These are phyloP conservation scores for Magallana ariakensis DNA, from an alignment of 1,140 invertebrate species.

Conservation along the genomic window DNA sequence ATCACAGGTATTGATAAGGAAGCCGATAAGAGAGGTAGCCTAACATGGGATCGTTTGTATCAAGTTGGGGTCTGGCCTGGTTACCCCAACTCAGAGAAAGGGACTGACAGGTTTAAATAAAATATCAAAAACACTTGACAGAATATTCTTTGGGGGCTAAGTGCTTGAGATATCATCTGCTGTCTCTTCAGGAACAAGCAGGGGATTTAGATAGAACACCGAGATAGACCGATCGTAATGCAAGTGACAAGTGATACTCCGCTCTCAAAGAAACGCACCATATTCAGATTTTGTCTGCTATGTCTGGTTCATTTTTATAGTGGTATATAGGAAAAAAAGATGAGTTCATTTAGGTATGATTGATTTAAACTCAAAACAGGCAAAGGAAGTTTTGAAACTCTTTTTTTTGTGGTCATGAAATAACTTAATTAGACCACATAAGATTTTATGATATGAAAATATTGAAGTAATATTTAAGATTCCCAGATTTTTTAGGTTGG, in stretches of 20 bases:
- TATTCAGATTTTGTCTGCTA: no score
- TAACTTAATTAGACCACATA: no score
- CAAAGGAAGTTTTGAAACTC: no score
- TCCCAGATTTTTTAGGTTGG: no score
- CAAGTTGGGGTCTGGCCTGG: background rate
- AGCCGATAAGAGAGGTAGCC: background rate
- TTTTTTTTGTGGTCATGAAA: no score
- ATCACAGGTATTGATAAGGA: background rate
- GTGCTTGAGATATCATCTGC: conserved; percentile 26
- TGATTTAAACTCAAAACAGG: no score
- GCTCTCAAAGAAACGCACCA: no score
- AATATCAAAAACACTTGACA: conserved; percentile 10
- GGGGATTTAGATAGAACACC: background rate
- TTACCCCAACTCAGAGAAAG: background rate
- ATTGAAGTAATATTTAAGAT: no score
- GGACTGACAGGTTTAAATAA: background rate
- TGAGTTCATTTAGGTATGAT: no score
- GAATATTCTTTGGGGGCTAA: conserved; percentile 24
- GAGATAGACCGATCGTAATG: background rate
- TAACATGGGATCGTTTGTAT: background rate
- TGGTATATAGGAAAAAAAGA: no score
- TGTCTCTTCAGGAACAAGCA: background rate
- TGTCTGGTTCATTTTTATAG: no score
- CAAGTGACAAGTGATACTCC: background rate
- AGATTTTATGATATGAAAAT: no score